Base-by-base conservation (phyloP, 2,888 invertebrate species). In the Ennomos quercinarius region DNA sequence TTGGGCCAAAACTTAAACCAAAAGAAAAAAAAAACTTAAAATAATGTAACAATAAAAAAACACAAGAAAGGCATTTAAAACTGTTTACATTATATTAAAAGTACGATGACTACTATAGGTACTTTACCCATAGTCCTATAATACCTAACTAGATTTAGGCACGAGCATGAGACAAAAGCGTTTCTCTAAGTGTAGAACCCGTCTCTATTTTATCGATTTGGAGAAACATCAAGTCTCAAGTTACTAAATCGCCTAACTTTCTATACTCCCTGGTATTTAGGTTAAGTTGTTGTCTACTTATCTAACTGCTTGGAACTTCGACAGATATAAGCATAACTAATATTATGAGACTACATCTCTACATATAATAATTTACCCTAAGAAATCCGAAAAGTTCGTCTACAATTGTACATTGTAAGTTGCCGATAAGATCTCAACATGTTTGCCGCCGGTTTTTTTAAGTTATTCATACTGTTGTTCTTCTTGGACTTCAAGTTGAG, bases 161-260 rank as follows among this genome's bases (percentile, higher is more conserved):
- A 8, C 38, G 12, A 6, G 11, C 10, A 8, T 34, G 12, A 6
- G 27, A 27, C 46, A 45, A 37, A 46, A 40, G 13, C 38, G 11
- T 27, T 36, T 27, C 34, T 41, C 40, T 48, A 35, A 42, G 17
- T 17, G 38, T 12, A 40, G 46, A 52, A 11, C 39, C 43, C 51
- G 57, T 35, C 62, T 38, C 51, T 50, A 41, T 67, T 66, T 62
- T 73, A 80, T 83, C 78, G 81, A 79, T 80, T 78, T 70, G 67
- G 63, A 72, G 73, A 76, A 74, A 77, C 72, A 72, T 73, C 69
- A 63, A 65, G 68, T 57, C 52, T 12, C 73, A 75, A 80, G 73
- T 80, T 74, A 58, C 63, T 55, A 65, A 81, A 80, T 72, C 72
- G 71, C 61, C 64, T 54, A 82, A 82, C 71, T 84, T 81, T 65